A percentile compares a stretch with the other conserved stretches of the same genome.
phyloP scores from a whole-genome alignment of 2,888 invertebrate species.

The Mesorhabditis belari region DNA sequence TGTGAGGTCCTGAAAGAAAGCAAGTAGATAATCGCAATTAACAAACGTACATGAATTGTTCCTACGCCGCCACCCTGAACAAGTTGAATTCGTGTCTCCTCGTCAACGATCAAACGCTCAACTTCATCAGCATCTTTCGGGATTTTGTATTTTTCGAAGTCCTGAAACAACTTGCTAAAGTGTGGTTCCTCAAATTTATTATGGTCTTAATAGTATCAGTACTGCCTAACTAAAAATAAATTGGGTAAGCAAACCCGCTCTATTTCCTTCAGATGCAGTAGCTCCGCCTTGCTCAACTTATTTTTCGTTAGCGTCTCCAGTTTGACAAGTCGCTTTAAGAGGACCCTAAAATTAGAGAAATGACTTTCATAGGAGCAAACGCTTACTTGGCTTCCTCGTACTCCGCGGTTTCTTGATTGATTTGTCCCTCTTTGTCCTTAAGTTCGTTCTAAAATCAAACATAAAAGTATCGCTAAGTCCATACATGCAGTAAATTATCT shows the following conservation, averaged over 20 bases:
- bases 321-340: too few species aligned
- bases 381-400: neutral
- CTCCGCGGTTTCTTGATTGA: neutral
- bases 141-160: conserved; percentile 12
- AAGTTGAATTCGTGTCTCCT: conserved; percentile 13
- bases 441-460: neutral
- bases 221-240: too few species aligned
- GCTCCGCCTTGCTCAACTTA: too few species aligned
- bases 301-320: too few species aligned
- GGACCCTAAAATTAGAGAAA: too few species aligned
- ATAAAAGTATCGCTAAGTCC: neutral
- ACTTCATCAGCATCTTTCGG: conserved; percentile 18
- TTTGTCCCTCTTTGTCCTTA: neutral
- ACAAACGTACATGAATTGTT: conserved; percentile 7
- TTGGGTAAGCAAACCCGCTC: too few species aligned
- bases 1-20: conserved; percentile 22
- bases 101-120: conserved; percentile 13
- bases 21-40: conserved; percentile 3
- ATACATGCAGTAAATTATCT: too few species aligned
- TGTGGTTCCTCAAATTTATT: too few species aligned
- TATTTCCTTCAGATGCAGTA: too few species aligned
- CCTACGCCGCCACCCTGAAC: conserved; percentile 2
- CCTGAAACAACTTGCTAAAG: neutral
- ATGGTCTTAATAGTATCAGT: too few species aligned
- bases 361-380: too few species aligned